phyloP scores from a whole-genome alignment of 2,888 invertebrate genomes.

The Lissonota sp. region DNA sequence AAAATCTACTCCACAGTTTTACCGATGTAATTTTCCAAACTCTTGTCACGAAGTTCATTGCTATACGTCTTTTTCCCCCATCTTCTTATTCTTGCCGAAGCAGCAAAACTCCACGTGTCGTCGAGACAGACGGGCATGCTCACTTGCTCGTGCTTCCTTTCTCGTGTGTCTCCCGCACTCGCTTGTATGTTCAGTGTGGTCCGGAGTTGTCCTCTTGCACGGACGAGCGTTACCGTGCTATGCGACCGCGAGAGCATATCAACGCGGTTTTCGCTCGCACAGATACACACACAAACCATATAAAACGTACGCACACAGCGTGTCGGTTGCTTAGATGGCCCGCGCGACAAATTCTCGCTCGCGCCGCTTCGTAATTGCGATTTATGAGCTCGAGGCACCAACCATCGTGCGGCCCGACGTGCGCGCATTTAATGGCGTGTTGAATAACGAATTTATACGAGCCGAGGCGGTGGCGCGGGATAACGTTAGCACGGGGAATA shows the following conservation, averaged over 20 bases:
- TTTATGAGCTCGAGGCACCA: constrained; percentile 75
- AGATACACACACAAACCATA: neutral
- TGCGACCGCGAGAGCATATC: constrained; percentile 34
- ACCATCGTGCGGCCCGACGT: constrained; percentile 68
- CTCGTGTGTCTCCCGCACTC: constrained; percentile 17
- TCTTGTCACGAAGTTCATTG: constrained; percentile 10
- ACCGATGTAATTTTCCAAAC: neutral
- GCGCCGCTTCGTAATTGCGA: constrained; percentile 82
- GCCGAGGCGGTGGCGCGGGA: constrained; percentile 39
- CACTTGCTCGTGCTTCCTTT: constrained; percentile 54
- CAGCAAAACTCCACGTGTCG: constrained; percentile 15
- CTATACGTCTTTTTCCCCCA: neutral
- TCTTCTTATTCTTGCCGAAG: constrained; percentile 29
- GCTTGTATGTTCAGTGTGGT: constrained; percentile 41
- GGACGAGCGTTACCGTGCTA: constrained; percentile 43
- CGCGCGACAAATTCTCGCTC: constrained; percentile 82
- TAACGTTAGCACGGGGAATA: constrained; percentile 34
- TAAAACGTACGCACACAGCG: constrained; percentile 23
- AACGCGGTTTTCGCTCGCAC: constrained; percentile 15
- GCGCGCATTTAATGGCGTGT: constrained; percentile 82
- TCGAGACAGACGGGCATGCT: constrained; percentile 35
- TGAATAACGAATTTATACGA: constrained; percentile 83
- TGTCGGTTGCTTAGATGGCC: constrained; percentile 69
- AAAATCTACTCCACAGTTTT: neutral
- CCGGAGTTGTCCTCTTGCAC: constrained; percentile 49